Evolutionary conservation across 1,140 invertebrate species (phyloP), one percentile per base, ranked within the genome.

Genomic region (Anadara kagoshimensis): DNA sequence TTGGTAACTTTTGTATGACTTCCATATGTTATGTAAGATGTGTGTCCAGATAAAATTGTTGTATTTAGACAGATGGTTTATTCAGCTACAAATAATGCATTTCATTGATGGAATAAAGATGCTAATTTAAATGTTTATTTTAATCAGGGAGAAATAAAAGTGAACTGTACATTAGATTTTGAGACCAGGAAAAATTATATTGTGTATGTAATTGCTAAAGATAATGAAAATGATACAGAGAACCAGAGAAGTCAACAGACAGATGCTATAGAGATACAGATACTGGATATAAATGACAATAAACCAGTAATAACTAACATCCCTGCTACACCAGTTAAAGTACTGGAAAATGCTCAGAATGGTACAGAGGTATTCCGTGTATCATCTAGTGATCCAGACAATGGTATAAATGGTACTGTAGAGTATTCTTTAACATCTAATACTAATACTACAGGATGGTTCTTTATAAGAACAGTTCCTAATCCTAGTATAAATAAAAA

Each of bases 201-300:
- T 10, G 54, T 85, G 62, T 79, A 74, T 57, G 75, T 83, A 41
- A 54, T 74, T 8, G 83, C 82, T 12, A 75, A 44, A 36, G 83
- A 84, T 61, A 82, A 80, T 45, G 66, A 58, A 24, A 41, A 69
- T 5, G 65, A 76, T 51, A 71, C 75, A 29, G 41, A 56, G 5
- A 78, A 76, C 51, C 75, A 76, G 51, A 73, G 69, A 29, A 73
- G 75, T 14, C 75, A 26, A 20, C 62, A 68, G 16, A 68, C 78
- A 14, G 58, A 29, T 4, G 54, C 68, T 7, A 76, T 85, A 49
- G 69, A 66, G n/a, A 73, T 85, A 26, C 59, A 59, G 12, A 29
- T 85, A 0, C 56, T 49, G 0, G 83, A 85, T 65, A 76, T 83
- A 47, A 81, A 85, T 65, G 83, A 85, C 72, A 85, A 85, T 57